Evolutionary conservation across 2,888 invertebrate species (phyloP), one percentile per base, ranked within the genome.

Genomic region (Euphydryas editha): DNA sequence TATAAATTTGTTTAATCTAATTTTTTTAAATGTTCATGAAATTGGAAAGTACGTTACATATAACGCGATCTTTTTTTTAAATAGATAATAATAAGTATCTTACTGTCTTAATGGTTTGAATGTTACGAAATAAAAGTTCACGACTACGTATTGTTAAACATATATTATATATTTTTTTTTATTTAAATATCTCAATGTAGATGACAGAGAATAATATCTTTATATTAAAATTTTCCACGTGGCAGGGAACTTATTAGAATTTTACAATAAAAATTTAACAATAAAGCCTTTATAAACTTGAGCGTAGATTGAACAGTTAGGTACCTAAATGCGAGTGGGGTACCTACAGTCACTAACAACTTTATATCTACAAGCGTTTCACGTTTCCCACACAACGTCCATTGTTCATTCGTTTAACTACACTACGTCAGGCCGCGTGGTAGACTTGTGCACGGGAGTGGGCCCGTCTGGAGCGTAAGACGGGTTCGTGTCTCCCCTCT

Each of bases 251-350:
- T 84, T 78, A 92, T 86, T 86, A 90, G 81, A 92, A 90, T 87
- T 81, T 86, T 79, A 86, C 76, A 86, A 88, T 87, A 86, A 90
- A 87, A 87, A 81, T 79, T 82, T 79, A 91, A 92, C 89, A 90
- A 88, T 91, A 90, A 92, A 92, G 92, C 92, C 83, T 89, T 88
- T 83, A 85, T 83, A 87, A 90, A 88, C 81, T 91, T 92, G 91
- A 91, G 91, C 92, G 88, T 88, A 89, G 86, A 88, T 84, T 78
- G 80, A 89, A 87, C 82, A 81, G 86, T 88, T 85, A 87, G 90
- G 88, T 88, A 88, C 88, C 87, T 61, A 88, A 87, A 85, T 83
- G 88, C 87, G 81, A 81, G 82, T 73, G 78, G 82, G 86, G 85
- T 85, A 88, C 89, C 88, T 84, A 87, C 81, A 80, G 80, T 84